Base-by-base conservation (phyloP, 1,140 invertebrate species). In the Rhopalosiphum maidis region DNA sequence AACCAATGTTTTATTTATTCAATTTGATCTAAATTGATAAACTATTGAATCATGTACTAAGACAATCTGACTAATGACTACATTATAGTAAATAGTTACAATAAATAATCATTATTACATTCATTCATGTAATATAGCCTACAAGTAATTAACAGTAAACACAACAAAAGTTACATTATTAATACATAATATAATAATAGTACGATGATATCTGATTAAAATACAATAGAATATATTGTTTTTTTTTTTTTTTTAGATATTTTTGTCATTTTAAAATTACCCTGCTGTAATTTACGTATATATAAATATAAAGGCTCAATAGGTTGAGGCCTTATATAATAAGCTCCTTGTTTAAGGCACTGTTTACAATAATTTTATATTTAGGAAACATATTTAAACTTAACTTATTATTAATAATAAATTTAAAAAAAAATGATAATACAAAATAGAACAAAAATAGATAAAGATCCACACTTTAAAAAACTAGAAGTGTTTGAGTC, bases 311-410 rank as follows among this genome's bases (percentile, higher is more conserved):
- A 30, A 4, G 90, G 30, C 91, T 83, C 88, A 1, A 41, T 43
- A 68, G 35, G 43, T 48, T 35, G 46, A 92, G 43, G 21, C 41
- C 6, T 41, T 68, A 54, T 82, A 48, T 91, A 51, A n/a, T 93
- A 93, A 93, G 91, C 91, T 93, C 91, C 48, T 54, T 22, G 6
- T 86, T 54, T 93, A 93, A 93, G 91, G 91, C 91, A 93, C 91
- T 86, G 91, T 86, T 83, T 41, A 30, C 22, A 83, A 48, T 93
- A 83, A 30, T 91, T 91, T 48, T 48, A 48, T 83, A 91, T 1
- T 43, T 90, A 43, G 55, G 35, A 60, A 43, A 68, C 23, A 68
- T 8, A 23, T 23, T 37, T n/a, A 90, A 25, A 68, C n/a, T 43
- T 8, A 43, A 55, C 88, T 55, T 89, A 55, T 54, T 54, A 88